These are phyloP conservation scores for Halocynthia roretzi DNA, from an alignment of 23 tunicate species.

Conservation along the genomic window DNA sequence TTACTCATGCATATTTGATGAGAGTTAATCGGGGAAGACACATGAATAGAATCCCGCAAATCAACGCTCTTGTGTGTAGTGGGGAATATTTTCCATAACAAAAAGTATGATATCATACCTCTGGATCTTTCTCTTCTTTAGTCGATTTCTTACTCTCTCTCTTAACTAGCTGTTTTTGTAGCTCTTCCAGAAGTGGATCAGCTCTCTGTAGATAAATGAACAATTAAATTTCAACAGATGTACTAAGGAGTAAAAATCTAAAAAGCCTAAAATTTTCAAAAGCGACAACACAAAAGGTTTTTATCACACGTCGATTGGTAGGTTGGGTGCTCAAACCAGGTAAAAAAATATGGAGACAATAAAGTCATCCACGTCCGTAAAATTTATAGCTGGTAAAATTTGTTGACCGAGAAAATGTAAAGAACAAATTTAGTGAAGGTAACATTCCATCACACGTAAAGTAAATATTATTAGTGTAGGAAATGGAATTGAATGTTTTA, in stretches of 20 bases:
- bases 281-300: too few species aligned
- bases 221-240: neutral
- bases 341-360: neutral
- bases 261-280: neutral
- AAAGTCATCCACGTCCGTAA: neutral
- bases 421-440: too few species aligned
- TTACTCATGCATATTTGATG: too few species aligned
- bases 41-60: too few species aligned
- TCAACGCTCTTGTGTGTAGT: too few species aligned
- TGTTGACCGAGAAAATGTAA: too few species aligned
- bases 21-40: too few species aligned
- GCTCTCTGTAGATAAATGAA: conserved; percentile 5
- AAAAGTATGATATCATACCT: neutral
- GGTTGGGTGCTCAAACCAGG: neutral
- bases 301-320: neutral
- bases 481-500: too few species aligned
- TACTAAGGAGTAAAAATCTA: neutral
- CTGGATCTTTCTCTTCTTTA: neutral
- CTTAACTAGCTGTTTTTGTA: conserved; percentile 21
- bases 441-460: too few species aligned
- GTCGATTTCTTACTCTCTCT: conserved; percentile 9
- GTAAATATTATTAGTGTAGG: too few species aligned
- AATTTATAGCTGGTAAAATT: too few species aligned
- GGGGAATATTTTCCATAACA: too few species aligned
- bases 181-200: conserved; percentile 16